Evolutionary conservation across 2,797 vertebrate species (phyloP), one percentile per base, ranked within the genome.

Genomic region (Chelmon rostratus): DNA sequence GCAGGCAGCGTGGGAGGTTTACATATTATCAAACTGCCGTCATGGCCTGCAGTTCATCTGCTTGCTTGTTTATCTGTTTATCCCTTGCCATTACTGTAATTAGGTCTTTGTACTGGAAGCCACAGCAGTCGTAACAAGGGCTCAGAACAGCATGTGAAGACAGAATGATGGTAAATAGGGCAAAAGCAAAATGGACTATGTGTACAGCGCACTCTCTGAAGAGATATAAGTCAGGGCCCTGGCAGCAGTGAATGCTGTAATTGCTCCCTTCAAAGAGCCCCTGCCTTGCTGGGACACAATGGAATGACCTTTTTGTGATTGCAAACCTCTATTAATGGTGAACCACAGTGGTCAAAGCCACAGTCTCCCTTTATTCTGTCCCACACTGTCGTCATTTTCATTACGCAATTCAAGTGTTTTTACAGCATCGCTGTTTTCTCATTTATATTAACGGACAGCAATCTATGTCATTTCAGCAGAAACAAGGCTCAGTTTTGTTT

Each of bases 261-360:
- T 94, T 94, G 91, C 89, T 90, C 80, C 88, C 81, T 92, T 92
- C 90, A 94, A 94, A 93, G 91, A 89, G 85, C 84, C 84, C 81
- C 90, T 90, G 91, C 87, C 79, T 89, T 73, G 78, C 85, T 82
- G 78, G 85, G 83, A 92, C 82, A 93, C 91, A 93, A 92, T 88
- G 77, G 81, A 91, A 80, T 94, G 91, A 94, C 93, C 93, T 93
- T 93, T 94, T 84, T 88, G 88, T 92, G 89, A 93, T 91, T 92
- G 84, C 80, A 84, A 85, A 90, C 83, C 81, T 93, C 90, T 90
- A 88, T 92, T 93, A 91, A 85, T 69, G 73, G 75, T 84, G 85
- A 85, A 86, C 86, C 72, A 58, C 73, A 56, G 73, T 79, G 87
- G 90, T 84, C 88, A 86, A 72, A 88, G 76, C 79, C 68, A 33